phyloP scores from a whole-genome alignment of 2,888 invertebrate genomes.

The Hipparchia sbordonii region DNA sequence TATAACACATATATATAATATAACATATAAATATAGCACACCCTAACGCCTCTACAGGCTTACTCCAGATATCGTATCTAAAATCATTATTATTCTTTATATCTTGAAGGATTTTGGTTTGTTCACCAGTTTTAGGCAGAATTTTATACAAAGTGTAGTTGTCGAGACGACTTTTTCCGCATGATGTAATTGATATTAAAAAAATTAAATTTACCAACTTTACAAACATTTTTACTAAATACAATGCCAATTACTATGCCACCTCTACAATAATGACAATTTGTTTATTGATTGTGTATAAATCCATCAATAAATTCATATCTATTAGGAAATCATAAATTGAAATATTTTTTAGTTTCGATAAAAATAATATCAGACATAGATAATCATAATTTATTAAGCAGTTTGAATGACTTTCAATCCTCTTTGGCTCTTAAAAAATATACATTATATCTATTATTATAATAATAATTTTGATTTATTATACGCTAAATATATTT shows the following conservation, averaged over 20 bases:
- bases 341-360: not conserved
- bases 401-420: not conserved
- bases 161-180: constrained; percentile 61
- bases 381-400: not conserved
- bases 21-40: constrained; percentile 41
- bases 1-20: too few species aligned
- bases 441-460: too few species aligned
- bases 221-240: constrained; percentile 29
- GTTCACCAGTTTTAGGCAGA: constrained; percentile 69
- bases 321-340: constrained; percentile 10
- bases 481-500: too few species aligned
- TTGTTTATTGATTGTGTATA: not conserved
- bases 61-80: constrained; percentile 75
- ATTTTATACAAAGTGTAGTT: constrained; percentile 81
- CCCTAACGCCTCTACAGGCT: constrained; percentile 55
- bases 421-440: not conserved
- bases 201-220: constrained; percentile 26
- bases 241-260: not conserved
- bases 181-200: constrained; percentile 28
- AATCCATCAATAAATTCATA: not conserved
- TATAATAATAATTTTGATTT: not conserved
- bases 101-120: constrained; percentile 73
- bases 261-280: constrained; percentile 8
- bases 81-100: constrained; percentile 62
- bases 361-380: constrained; percentile 23